Base-by-base conservation (phyloP, 2,113 vertebrate species). In the Nesoenas mayeri region DNA sequence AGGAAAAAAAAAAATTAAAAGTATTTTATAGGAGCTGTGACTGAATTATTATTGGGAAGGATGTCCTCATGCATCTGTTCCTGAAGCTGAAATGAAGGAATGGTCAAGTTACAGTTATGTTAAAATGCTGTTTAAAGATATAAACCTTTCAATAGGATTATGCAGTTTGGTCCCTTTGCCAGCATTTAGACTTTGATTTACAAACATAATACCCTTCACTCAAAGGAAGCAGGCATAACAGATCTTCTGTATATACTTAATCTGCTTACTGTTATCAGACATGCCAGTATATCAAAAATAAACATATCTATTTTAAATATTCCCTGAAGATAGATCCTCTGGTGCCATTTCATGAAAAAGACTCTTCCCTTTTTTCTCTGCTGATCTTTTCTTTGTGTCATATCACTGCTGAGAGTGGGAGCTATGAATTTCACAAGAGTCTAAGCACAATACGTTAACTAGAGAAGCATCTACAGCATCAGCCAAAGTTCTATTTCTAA, bases 241-340 rank as follows among this genome's bases (percentile, higher is more conserved):
- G 87, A 34, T 70, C 25, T 78, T 94, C 92, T 78, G 51, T 94
- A 57, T 96, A 90, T 67, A 89, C 26, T 94, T 97, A 95, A 96
- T 97, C 96, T 96, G 56, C 94, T 96, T 96, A 88, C 79, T 57
- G 26, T 79, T 96, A 96, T 95, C 96, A 95, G 90, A 70, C 84
- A 47, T 75, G 56, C 34, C 53, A 94, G 62, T 42, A 42, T 80
- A 87, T 79, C 95, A 88, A 80, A 89, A 84, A 19, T 70, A 93
- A 90, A 85, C 75, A 95, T 36, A 85, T 87, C 89, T 94, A 75
- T 94, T 95, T 95, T 80, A 97, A 95, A 95, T 88, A 93, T 72
- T 73, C 88, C 84, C 86, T 53, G 28, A 74, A 94, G 88, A 95
- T 95, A 92, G 47, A 94, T 78, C 5, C 4, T 69, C 51, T 79